Conservation (phyloP, 1,140 invertebrate genomes). For the Drosophila bipectinata region DNA sequence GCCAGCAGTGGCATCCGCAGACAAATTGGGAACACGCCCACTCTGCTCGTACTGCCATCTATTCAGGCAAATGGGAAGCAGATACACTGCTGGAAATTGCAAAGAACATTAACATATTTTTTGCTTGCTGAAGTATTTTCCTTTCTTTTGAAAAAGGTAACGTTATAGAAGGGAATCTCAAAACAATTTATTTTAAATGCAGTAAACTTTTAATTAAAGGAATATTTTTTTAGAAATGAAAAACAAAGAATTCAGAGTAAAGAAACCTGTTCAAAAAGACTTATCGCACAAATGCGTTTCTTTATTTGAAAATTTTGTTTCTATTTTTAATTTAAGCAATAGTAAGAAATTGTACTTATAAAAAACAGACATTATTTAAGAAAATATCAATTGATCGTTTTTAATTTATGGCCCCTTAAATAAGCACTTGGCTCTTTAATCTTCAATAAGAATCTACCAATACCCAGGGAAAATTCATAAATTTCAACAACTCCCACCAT, state of each 20-base stretch:
- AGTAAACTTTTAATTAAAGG: neutral
- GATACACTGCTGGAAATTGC: conserved; percentile 11
- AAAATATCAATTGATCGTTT: neutral
- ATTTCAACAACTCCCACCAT: conserved; percentile 17
- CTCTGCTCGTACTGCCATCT: conserved; percentile 31
- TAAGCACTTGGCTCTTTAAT: no score
- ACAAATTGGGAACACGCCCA: conserved; percentile 34
- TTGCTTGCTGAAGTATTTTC: neutral
- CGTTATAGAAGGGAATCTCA: no score
- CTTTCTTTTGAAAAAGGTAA: no score
- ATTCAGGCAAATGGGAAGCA: conserved; percentile 58
- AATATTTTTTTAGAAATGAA: neutral
- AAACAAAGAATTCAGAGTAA: no score
- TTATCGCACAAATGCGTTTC: neutral
- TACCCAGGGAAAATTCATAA: conserved; percentile 20
- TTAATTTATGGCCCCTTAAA: no score
- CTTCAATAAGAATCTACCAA: neutral
- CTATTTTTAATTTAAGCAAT: no score
- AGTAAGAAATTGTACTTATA: no score
- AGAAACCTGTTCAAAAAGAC: no score
- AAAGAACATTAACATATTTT: no score
- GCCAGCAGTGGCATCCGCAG: conserved; percentile 14
- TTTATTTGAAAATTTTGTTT: no score
- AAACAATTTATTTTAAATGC: no score
- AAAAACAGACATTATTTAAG: no score